These are phyloP conservation scores for Nestor notabilis DNA, from an alignment of 2,113 vertebrate genomes.

Conservation along the genomic window DNA sequence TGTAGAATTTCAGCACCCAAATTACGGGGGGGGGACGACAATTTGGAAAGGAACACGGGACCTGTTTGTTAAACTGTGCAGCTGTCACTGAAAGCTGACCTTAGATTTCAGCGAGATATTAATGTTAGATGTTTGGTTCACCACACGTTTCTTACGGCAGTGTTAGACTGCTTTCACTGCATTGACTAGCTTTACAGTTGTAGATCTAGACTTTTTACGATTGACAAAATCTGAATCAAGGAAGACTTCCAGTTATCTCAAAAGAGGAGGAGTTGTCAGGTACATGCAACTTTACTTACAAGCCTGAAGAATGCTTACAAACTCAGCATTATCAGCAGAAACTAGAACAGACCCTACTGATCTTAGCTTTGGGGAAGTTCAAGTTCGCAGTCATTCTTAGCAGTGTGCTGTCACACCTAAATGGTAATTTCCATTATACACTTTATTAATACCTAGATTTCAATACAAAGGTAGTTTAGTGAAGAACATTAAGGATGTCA, in stretches of 20 bases:
- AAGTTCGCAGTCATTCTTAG: not conserved
- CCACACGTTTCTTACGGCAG: not conserved
- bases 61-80: not conserved
- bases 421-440: not conserved
- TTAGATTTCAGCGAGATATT: not conserved
- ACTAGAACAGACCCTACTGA: not conserved
- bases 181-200: not conserved
- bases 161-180: not conserved
- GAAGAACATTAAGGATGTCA: rapidly evolving
- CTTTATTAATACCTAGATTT: not conserved
- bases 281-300: not conserved
- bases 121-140: not conserved
- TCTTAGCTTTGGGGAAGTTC: not conserved
- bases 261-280: not conserved
- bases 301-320: not conserved
- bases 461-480: not conserved
- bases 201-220: not conserved
- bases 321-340: not conserved
- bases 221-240: not conserved
- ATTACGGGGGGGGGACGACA: not conserved
- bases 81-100: not conserved
- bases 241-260: not conserved
- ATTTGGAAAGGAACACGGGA: not conserved
- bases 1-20: not conserved
- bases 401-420: not conserved